Base-by-base conservation (phyloP, 2,888 invertebrate species). In the Lacanobia wlatinum region DNA sequence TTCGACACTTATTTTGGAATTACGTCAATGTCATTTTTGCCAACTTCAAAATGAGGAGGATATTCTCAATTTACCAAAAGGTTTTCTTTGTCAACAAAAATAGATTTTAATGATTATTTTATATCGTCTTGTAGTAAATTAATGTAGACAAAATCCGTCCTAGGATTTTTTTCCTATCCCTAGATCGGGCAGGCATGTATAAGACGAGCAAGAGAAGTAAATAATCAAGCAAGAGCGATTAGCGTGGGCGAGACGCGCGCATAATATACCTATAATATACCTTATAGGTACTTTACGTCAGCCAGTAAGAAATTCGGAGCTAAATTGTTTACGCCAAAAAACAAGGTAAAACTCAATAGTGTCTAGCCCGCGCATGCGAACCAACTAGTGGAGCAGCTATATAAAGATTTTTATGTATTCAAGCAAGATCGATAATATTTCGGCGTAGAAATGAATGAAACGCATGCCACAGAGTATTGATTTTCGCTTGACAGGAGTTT, bases 381-480 rank as follows among this genome's bases (percentile, higher is more conserved):
- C 12, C n/a, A 14, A 43, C 14, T 14, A 12, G 16, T 21, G 14
- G 38, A 18, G 14, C 40, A 34, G 8, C 58, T 70, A 62, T 78
- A 75, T 38, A n/a, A 70, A 40, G 46, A 71, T 78, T 78, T 78
- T 61, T 61, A 65, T 46, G 18, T 58, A 21, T 10, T 14, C 28
- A 43, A 76, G 67, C 28, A 43, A 76, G 67, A 77, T 79, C 82
- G 43, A 77, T 82, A 66, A 6, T 4, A 21, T 28, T 80, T 50
- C 52, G 50, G 48, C 62, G 18, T 65, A 65, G 43, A 52, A 21
- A 23, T 21, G 53, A 68, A 62, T 55, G 61, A n/a, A 40, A 64
- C 80, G 80, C 83, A 78, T 78, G 83, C 58, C 61, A 61, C 61
- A 78, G 16, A 64, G 56, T 68, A 73, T 70, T 23, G 80, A 80